Base-by-base conservation (phyloP, 2,113 vertebrate species). In the Oenanthe oenanthe region DNA sequence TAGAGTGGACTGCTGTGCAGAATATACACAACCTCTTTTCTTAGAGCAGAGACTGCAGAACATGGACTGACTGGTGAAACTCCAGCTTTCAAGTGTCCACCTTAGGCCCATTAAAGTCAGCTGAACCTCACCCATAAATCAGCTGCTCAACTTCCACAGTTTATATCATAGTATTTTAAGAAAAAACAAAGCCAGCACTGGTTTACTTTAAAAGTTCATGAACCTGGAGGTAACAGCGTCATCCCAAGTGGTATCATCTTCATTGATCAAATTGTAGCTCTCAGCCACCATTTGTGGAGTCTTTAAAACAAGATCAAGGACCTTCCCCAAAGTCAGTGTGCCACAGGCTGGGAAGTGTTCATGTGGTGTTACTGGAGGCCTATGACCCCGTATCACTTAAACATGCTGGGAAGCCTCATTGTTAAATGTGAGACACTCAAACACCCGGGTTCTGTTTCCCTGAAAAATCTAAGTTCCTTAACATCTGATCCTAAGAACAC, bases 131-230 rank as follows among this genome's bases (percentile, higher is more conserved):
- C 45, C 36, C 28, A 5, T 92, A 94, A 89, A 89, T 93, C 75
- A 47, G 90, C 75, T 38, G 67, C 74, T 95, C 63, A 93, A 70
- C 17, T 73, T 82, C 62, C 60, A 60, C 50, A 70, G 85, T 94
- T 93, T 88, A 96, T 87, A 92, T 17, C 62, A 75, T 0, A 45
- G 42, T 36, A 53, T 93, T 96, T 94, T 45, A 91, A 94, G 43
- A 66, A 81, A 75, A 91, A 86, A 63, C 61, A 92, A 91, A 94
- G 31, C 8, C 73, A 72, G 88, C 9, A 17, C 17, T 92, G 71
- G 70, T 94, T 95, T 96, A 95, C 48, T 89, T 92, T 61, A 72
- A 8, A 87, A 93, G 95, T 95, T 96, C 95, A 42, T 57, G 93
- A 96, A 94, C 90, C 62, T 90, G 54, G 58, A 43, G 28, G 22